Base-by-base conservation (phyloP, 2,797 vertebrate genomes). In the Eulemur mongoz region DNA sequence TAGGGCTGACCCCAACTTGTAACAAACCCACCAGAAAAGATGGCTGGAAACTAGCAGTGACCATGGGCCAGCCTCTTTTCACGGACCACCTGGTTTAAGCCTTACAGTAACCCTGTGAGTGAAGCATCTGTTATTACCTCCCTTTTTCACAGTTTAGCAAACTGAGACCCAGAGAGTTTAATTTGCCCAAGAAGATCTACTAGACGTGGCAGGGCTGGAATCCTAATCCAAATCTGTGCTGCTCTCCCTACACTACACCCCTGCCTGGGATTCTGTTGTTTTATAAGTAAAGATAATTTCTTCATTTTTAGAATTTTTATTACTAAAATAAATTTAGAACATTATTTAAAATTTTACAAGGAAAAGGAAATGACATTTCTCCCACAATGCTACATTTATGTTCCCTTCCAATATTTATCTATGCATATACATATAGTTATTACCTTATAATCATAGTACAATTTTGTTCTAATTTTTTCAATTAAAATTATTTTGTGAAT, bases 391-490 rank as follows among this genome's bases (percentile, higher is more conserved):
- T 80, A 1, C 25, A 13, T 80, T 40, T 52, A 2, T 89, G 38
- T 35, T 73, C 40, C 57, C 63, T 75, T 38, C 65, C 18, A 35
- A 7, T 50, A 2, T 67, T 59, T 70, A 5, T 76, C 32, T 81
- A 11, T 20, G 11, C 2, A 4, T 54, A 25, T 11, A 23, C 12
- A 72, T n/a, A 27, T 22, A 38, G 4, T 70, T 76, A 32, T 63
- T 50, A n/a, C 40, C 67, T 22, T 85, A 3, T 48, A 54, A 92
- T 76, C 45, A 43, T 48, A 40, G 43, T n/a, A 23, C 72, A n/a
- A 79, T 90, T 96, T 92, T 32, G 27, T 81, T 81, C 83, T 81
- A 43, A 18, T 35, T 78, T 89, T 93, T 93, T 57, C n/a, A 78
- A 1, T 81, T 67, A 82, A 73, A 69, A 54, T 93, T 79, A 72